Evolutionary conservation across 2,888 invertebrate genomes (phyloP), one percentile per base, ranked within the genome.

Genomic region (Drosophila nr. perissopoda): DNA sequence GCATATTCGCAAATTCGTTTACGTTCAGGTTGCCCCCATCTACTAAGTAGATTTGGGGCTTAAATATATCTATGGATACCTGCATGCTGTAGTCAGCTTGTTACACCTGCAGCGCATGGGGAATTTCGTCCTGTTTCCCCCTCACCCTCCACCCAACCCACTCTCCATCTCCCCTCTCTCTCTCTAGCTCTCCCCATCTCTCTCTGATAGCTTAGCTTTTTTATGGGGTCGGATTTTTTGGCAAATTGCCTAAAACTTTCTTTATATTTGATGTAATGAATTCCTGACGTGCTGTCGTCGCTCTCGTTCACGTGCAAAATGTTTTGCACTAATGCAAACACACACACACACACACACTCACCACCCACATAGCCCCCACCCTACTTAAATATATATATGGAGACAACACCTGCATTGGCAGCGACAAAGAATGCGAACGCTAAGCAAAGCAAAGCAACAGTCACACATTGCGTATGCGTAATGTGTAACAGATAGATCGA

Each of bases 221-320:
- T 65, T 58, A 38, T 58, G n/a, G 13, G 13, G 49, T 27, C 68
- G 81, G 48, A 75, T 76, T 74, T 69, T 89, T 74, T 87, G 89
- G 87, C 85, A 89, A 85, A 85, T 85, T 89, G 85, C 89, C 85
- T 89, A 89, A 88, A 85, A 89, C 89, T 89, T 86, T 89, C 85
- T 82, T 87, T 87, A 87, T 85, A 89, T 89, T 89, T 89, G 87
- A 76, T 89, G 87, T 87, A 89, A 89, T 86, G 85, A 86, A 86
- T 89, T 87, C 87, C 87, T 57, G 87, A 74, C 77, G 73, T 82
- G 79, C 71, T 82, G 78, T 78, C 71, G 80, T 66, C 60, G 63
- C 66, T 61, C 45, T 56, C 66, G 33, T 54, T 63, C 52, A 72
- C 67, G 64, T 59, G 68, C 45, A 67, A 64, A 73, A 75, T 75